Base-by-base conservation (phyloP, 2,888 invertebrate genomes). In the Beris morrisii region DNA sequence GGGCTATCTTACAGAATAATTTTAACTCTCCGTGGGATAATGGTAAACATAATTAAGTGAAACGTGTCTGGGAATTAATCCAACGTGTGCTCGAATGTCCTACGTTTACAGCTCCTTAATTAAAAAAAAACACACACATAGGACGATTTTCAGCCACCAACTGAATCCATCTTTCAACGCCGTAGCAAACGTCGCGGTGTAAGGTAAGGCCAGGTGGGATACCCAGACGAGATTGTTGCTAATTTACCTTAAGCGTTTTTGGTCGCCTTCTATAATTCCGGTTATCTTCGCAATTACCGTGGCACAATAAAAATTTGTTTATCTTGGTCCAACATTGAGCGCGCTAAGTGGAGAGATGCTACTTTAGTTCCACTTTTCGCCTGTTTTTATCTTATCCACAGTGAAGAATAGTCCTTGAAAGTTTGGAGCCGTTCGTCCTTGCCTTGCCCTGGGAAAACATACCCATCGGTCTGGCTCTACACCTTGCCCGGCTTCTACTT, bases 1-100 rank as follows among this genome's bases (percentile, higher is more conserved):
- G 9, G 5, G 38, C 38, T 38, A 38, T 31, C 28, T 31, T 28
- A 54, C n/a, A 31, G 32, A 48, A 59, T 58, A 46, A 45, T 59
- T 59, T 59, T 48, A 46, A 59, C 48, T 59, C 46, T 32, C 48
- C 58, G 45, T 45, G 12, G 13, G 48, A 31, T 31, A n/a, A 46
- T 15, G 30, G 59, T 59, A 46, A 59, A 59, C 48, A 59, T 59
- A 59, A 59, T 59, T 59, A 59, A 59, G 59, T 59, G n/a, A 48
- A 59, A 48, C 59, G 48, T 59, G 59, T 48, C 48, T 59, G 32
- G 13, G 59, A 59, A 59, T 59, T 59, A 59, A 59, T 48, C 46
- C 32, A 45, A 44, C 9, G 38, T 22, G 15, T 12, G 11, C 50
- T 7, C n/a, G 9, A 50, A 15, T 11, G 22, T 22, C 50, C 15